phyloP scores from a whole-genome alignment of 2,797 vertebrate genomes.

The Knipowitschia caucasica region DNA sequence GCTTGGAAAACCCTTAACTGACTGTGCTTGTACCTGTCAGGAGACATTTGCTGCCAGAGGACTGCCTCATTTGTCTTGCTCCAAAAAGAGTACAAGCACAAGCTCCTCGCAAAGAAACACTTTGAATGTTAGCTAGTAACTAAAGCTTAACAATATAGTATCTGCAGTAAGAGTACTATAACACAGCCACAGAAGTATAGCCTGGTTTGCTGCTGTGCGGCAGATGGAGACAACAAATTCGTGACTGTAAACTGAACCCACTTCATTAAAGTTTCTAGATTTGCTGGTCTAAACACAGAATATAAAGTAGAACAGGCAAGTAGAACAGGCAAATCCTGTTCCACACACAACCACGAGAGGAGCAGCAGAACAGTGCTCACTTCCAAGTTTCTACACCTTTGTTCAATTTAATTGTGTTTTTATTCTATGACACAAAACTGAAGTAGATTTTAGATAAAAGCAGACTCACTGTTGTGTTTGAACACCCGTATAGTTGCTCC shows the following conservation, averaged over 20 bases:
- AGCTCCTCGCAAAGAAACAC: constrained; percentile 16
- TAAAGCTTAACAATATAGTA: constrained; percentile 11
- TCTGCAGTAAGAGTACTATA: constrained; percentile 13
- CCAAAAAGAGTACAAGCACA: constrained; percentile 32
- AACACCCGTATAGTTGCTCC: constrained; percentile 88
- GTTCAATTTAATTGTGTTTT: background rate
- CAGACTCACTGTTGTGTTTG: constrained; percentile 93
- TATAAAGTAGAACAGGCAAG: constrained; percentile 54
- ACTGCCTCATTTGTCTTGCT: constrained; percentile 55
- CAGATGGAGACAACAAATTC: constrained; percentile 32
- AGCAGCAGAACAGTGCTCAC: constrained; percentile 4
- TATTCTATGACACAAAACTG: background rate
- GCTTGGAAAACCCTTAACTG: constrained; percentile 55
- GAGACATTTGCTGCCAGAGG: constrained; percentile 57
- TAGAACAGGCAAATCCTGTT: constrained; percentile 50
- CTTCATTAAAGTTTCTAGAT: constrained; percentile 51
- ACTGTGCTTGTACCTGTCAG: constrained; percentile 69
- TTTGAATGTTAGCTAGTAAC: constrained; percentile 17
- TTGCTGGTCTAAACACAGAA: constrained; percentile 52
- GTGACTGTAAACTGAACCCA: constrained; percentile 45
- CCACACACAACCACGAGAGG: constrained; percentile 21
- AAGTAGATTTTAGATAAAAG: constrained; percentile 3
- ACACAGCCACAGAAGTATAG: constrained; percentile 16
- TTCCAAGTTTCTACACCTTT: constrained; percentile 2
- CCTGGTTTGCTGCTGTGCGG: constrained; percentile 15